Base-by-base conservation (phyloP, 2,113 vertebrate species). In the Pluvianellus socialis region DNA sequence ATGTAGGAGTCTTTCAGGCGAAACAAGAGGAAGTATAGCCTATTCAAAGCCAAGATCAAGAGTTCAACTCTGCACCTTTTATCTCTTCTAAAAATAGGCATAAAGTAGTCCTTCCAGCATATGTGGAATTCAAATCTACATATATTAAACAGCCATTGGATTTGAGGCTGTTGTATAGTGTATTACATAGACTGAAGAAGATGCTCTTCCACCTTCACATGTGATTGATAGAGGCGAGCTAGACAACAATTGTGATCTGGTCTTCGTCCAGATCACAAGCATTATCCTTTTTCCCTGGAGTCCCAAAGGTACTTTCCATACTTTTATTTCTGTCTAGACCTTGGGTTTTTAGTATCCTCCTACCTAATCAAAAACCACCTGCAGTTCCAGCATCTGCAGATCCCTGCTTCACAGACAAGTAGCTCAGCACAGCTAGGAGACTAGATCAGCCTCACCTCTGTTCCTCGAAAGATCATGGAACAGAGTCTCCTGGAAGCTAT, bases 201-300 rank as follows among this genome's bases (percentile, higher is more conserved):
- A 72, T 0, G 0, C 2, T 35, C 13, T 44, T 82, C 42, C 35
- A 35, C 9, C 12, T 66, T 70, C 8, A 75, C 3, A 21, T 28
- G 17, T 59, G 12, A 47, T 47, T 80, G 20, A 38, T 6, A 45
- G 8, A 79, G 6, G 14, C 17, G 4, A 66, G 35, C 1, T 19
- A 47, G 4, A 47, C 9, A 74, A 70, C 62, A 44, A 32, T 65
- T 19, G 2, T 38, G 66, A 74, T 79, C 27, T 74, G 12, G 2
- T 50, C 22, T 71, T 71, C 28, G 79, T 53, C 8, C 24, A n/a
- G 24, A 50, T 89, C 21, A 23, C 17, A 94, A 40, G 20, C 10
- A 24, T 63, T 42, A 10, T 35, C 7, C 49, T 49, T 71, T 24
- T 14, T 19, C 24, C 7, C 12, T 53, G 30, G 27, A 42, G 9